Evolutionary conservation across 2,797 vertebrate species (phyloP).

Genomic region (Varecia variegata): DNA sequence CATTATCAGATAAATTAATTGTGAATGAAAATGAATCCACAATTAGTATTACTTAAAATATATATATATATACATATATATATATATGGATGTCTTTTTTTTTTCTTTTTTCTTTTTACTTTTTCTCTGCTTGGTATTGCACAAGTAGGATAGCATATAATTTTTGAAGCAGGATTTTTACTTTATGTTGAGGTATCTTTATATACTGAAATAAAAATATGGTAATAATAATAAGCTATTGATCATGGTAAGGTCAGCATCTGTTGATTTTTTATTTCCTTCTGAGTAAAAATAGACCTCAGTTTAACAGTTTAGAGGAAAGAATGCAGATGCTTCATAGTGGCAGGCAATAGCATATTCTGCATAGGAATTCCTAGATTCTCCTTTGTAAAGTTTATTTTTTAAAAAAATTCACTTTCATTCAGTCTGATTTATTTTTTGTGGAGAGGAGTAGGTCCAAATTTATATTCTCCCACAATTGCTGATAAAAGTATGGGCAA

Average conservation of each 20-base stretch:
- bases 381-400: neutral
- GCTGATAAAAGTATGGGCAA: neutral
- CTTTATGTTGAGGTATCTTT: neutral
- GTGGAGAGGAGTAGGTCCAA: neutral
- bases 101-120: neutral
- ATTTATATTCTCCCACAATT: neutral
- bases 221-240: conserved; percentile 20
- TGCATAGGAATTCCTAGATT: neutral
- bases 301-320: neutral
- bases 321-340: neutral
- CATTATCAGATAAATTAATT: neutral
- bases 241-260: neutral
- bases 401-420: neutral
- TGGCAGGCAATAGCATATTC: neutral
- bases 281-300: neutral
- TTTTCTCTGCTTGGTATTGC: neutral
- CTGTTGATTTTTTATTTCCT: neutral
- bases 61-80: too few relatives aligned
- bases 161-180: conserved; percentile 20
- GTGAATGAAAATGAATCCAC: neutral
- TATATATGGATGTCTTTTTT: neutral
- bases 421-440: neutral
- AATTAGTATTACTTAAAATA: neutral
- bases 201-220: conserved; percentile 15
- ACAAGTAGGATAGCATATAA: neutral